Evolutionary conservation across 2,113 vertebrate species (phyloP).

Genomic region (Ariopsis seemanni): DNA sequence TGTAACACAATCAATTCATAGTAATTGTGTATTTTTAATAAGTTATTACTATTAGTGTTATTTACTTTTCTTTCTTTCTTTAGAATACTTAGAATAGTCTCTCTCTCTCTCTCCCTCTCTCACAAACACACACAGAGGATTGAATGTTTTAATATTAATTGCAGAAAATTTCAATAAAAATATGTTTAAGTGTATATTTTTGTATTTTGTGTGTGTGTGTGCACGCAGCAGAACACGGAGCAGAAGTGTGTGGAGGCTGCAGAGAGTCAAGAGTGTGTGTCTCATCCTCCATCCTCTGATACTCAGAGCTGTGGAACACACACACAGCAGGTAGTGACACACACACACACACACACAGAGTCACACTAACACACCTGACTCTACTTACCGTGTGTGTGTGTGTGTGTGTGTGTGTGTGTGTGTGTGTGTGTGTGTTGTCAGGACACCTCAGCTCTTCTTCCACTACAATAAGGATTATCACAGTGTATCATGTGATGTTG

Average conservation of each 20-base stretch:
- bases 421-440: neutral
- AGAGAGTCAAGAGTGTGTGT: neutral
- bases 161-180: neutral
- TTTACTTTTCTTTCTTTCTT: neutral
- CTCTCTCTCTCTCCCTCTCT: too few species aligned
- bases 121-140: neutral
- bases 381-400: neutral
- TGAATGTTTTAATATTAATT: neutral
- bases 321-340: constrained; percentile 33
- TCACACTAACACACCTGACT: neutral
- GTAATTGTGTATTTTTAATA: neutral
- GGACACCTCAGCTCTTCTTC: neutral
- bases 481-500: neutral
- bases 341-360: constrained; percentile 19
- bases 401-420: neutral
- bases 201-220: neutral
- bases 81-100: neutral
- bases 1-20: neutral
- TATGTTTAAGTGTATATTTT: neutral
- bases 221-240: neutral
- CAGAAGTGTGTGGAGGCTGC: constrained; percentile 3
- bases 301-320: constrained; percentile 13
- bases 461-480: neutral
- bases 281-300: neutral
- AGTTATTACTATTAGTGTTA: neutral